Evolutionary conservation across 2,113 vertebrate genomes (phyloP).

Genomic region (Myotis brandtii): DNA sequence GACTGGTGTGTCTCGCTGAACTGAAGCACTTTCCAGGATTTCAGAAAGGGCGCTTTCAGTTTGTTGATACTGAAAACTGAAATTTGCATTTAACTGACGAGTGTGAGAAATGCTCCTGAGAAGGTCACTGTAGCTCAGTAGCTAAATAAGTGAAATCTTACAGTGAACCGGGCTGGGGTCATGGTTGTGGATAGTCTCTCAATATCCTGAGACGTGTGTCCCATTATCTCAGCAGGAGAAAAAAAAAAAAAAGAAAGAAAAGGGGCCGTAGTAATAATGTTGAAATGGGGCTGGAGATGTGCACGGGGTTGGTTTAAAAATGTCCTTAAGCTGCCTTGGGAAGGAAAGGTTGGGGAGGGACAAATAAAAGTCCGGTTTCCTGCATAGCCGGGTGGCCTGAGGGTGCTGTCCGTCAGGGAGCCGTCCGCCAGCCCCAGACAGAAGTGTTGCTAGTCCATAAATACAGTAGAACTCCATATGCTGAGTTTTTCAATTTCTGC

Average conservation of each 20-base stretch:
- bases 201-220: constrained; percentile 15
- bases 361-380: constrained; percentile 70
- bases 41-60: constrained; percentile 70
- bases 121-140: background rate
- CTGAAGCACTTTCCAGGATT: constrained; percentile 73
- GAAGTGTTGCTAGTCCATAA: constrained; percentile 88
- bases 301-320: constrained; percentile 72
- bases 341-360: constrained; percentile 73
- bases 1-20: constrained; percentile 53
- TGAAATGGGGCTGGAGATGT: constrained; percentile 69
- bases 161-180: constrained; percentile 42
- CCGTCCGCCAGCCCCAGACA: constrained; percentile 84
- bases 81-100: constrained; percentile 65
- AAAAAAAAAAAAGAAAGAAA: background rate
- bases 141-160: constrained; percentile 1
- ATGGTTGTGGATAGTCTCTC: constrained; percentile 33
- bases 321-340: constrained; percentile 58
- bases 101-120: constrained; percentile 24
- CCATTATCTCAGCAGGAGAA: background rate
- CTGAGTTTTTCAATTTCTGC: constrained; percentile 83
- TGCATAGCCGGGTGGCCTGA: constrained; percentile 80
- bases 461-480: constrained; percentile 89
- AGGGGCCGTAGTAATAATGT: constrained; percentile 29
- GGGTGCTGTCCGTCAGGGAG: constrained; percentile 79
- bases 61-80: constrained; percentile 60